Percentiles rank a stretch among this genome's conserved stretches.
phyloP scores from a whole-genome alignment of 1,140 invertebrate species.

The Drosophila seguyi region DNA sequence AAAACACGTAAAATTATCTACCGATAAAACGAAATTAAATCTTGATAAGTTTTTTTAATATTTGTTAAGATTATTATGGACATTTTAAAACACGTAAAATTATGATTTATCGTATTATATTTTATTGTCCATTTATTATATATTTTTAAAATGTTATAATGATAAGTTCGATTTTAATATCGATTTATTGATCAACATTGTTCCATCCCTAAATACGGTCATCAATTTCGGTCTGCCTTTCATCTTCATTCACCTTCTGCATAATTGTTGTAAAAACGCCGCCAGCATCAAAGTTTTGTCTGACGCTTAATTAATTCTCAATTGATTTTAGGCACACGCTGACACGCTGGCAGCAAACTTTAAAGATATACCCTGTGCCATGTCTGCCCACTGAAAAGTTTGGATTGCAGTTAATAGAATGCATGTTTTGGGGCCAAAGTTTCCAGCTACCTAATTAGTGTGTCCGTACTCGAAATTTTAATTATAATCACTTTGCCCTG shows the following conservation, averaged over 20 bases:
- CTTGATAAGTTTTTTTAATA: too few relatives aligned
- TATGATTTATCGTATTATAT: too few relatives aligned
- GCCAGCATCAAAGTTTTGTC: slow-evolving; percentile 50
- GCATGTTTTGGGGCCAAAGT: slow-evolving; percentile 47
- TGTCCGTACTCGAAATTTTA: slow-evolving; percentile 36
- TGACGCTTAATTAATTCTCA: slow-evolving; percentile 64
- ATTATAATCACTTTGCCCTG: slow-evolving; percentile 45
- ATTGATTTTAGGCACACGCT: slow-evolving; percentile 65
- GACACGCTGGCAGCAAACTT: slow-evolving; percentile 15
- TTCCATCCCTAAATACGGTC: neutral
- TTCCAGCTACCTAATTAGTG: slow-evolving; percentile 48
- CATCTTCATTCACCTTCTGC: slow-evolving; percentile 13
- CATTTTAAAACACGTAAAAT: too few relatives aligned
- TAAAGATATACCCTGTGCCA: slow-evolving; percentile 9
- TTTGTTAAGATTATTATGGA: too few relatives aligned
- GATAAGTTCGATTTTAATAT: too few relatives aligned
- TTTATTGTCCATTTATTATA: too few relatives aligned
- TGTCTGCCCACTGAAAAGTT: slow-evolving; percentile 21
- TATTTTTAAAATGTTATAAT: too few relatives aligned
- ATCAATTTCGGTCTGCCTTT: slow-evolving; percentile 5
- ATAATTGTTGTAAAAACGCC: slow-evolving; percentile 56
- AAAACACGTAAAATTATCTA: too few relatives aligned
- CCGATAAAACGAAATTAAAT: too few relatives aligned
- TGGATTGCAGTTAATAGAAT: slow-evolving; percentile 15
- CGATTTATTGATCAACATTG: neutral